Base-by-base conservation (phyloP, 2,113 vertebrate genomes). In the Osmerus eperlanus region DNA sequence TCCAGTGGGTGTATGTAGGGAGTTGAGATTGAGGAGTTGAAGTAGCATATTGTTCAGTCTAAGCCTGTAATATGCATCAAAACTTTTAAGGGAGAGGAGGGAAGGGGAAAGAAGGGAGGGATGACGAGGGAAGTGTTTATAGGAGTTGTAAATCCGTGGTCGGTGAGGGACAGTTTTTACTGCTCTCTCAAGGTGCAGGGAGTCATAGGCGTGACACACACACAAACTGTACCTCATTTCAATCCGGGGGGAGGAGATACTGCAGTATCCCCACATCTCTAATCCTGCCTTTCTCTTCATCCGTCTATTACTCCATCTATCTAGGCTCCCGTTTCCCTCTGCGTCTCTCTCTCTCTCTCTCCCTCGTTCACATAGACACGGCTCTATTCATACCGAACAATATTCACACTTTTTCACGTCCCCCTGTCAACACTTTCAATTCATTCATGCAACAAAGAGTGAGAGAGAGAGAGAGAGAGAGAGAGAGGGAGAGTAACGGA, bases 21-120 rank as follows among this genome's bases (percentile, higher is more conserved):
- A 86, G 81, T 86, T 83, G 84, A 78, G 61, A 77, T 65, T 16
- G 69, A n/a, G 74, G 66, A 59, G 67, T 68, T 59, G 67, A 79
- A 73, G 71, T 74, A 21, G 21, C 64, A 72, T 81, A 75, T 81
- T 81, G 73, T 77, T 76, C 70, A 72, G 82, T 81, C 73, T 79
- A 76, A 81, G 71, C 77, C 79, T 84, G 75, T 82, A 78, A 87
- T 87, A 85, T 75, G 71, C 81, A 87, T 75, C 66, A 79, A 86
- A 76, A 63, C 55, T 58, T 67, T 75, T 75, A 72, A 85, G 53
- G 69, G 47, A 53, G 13, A 59, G 53, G 61, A 56, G 69, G 21
- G 32, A 3, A 64, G 59, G 47, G 56, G 47, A 41, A 52, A 25
- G 36, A 55, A 73, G 60, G 14, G 65, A 53, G 19, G 41, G 28